Conservation (phyloP, 2,888 invertebrate species). For the Nomada goodeniana region DNA sequence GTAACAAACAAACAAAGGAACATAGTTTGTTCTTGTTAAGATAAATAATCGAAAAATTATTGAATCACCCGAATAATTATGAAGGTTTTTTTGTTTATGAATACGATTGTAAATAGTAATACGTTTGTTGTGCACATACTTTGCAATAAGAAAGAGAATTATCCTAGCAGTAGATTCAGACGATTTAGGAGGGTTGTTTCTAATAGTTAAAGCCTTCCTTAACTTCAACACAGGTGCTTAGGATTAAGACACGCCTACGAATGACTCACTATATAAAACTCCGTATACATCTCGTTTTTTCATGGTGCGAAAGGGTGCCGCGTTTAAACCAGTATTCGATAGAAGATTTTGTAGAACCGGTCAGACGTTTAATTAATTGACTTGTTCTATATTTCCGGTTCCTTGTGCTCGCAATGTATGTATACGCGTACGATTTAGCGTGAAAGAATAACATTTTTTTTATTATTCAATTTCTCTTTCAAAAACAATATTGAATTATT, state of each 20-base stretch:
- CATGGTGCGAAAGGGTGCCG: slow-evolving; percentile 45
- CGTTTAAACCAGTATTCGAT: slow-evolving; percentile 29
- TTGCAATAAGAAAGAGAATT: slow-evolving; percentile 16
- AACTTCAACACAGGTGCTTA: slow-evolving; percentile 62
- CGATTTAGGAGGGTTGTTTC: slow-evolving; percentile 39
- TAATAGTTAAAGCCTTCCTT: slow-evolving; percentile 41
- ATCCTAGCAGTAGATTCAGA: slow-evolving; percentile 9
- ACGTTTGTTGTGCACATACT: background rate
- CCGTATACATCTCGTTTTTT: slow-evolving; percentile 49
- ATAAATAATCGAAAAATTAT: background rate
- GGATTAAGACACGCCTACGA: slow-evolving; percentile 68
- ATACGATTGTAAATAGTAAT: background rate
- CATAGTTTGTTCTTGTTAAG: no score
- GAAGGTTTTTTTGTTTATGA: background rate
- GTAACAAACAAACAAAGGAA: background rate
- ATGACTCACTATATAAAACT: slow-evolving; percentile 68
- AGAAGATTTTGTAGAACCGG: slow-evolving; percentile 13
- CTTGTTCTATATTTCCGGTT: background rate
- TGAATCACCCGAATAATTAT: background rate
- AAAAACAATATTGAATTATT: no score
- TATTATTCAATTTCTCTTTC: background rate
- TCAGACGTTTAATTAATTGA: slow-evolving; percentile 18
- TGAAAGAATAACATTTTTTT: no score
- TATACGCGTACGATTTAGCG: background rate
- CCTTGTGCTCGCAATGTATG: background rate